These are phyloP conservation scores for Pedicia rivosa DNA, from an alignment of 2,888 invertebrate genomes.

Conservation along the genomic window DNA sequence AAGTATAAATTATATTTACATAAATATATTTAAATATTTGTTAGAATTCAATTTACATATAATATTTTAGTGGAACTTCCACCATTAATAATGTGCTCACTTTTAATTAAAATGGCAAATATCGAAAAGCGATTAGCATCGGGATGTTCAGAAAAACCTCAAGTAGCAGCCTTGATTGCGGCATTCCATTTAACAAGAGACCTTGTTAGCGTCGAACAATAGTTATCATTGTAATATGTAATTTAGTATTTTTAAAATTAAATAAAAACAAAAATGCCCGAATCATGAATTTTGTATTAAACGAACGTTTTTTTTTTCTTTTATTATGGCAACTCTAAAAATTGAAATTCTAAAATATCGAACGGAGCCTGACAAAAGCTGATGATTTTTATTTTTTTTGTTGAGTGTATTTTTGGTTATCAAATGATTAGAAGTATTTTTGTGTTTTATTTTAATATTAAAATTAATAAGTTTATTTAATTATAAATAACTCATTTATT, in stretches of 20 bases:
- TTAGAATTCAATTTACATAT: too few species aligned
- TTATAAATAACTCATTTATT: too few species aligned
- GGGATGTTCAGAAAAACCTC: conserved; percentile 82
- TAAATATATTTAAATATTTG: too few species aligned
- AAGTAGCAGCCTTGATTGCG: conserved; percentile 77
- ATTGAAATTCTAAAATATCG: background rate
- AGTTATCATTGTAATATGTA: background rate
- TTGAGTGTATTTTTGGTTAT: too few species aligned
- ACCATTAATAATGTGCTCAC: conserved; percentile 51
- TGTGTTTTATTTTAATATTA: too few species aligned
- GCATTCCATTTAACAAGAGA: conserved; percentile 67
- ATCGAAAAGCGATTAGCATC: conserved; percentile 72
- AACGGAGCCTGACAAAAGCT: too few species aligned
- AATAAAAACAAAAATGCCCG: background rate
- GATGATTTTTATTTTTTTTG: too few species aligned
- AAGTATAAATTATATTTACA: too few species aligned
- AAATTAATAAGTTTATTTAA: too few species aligned
- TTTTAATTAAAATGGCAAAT: conserved; percentile 77
- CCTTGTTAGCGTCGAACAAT: conserved; percentile 23
- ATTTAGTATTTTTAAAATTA: background rate
- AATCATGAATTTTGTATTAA: background rate
- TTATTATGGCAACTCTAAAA: background rate
- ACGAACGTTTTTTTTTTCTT: background rate
- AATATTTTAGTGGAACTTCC: conserved; percentile 79
- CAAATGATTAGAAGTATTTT: too few species aligned